phyloP scores from a whole-genome alignment of 1,140 invertebrate genomes.

The Aphis gossypii region DNA sequence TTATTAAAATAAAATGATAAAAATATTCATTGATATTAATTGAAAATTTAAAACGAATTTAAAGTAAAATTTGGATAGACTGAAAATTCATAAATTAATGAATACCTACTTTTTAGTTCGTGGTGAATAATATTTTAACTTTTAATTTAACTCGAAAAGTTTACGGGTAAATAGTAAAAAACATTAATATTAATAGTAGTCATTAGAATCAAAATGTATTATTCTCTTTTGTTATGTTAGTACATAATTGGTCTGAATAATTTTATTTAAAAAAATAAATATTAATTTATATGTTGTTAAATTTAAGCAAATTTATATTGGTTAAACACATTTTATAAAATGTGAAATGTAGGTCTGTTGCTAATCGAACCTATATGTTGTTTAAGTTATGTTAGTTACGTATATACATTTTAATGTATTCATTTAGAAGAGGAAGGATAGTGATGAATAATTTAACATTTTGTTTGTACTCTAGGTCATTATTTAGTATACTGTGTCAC shows the following conservation, averaged over 20 bases:
- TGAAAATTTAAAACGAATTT: neutral
- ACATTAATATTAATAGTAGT: too few species aligned
- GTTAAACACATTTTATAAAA: neutral
- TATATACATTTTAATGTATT: neutral
- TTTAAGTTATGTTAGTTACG: neutral
- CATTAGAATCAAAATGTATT: neutral
- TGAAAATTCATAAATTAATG: neutral
- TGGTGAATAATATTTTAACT: neutral
- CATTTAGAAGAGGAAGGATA: neutral
- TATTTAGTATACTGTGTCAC: neutral
- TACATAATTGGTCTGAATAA: neutral
- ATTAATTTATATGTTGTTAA: neutral
- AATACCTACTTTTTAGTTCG: neutral
- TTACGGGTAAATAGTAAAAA: neutral
- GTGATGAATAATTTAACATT: conserved; percentile 11
- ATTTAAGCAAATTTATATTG: neutral
- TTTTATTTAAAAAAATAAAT: neutral
- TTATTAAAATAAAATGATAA: neutral
- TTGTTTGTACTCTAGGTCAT: neutral
- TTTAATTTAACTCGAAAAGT: too few species aligned
- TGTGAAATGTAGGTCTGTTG: neutral
- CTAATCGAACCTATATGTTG: neutral
- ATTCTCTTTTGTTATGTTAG: neutral
- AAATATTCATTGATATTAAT: neutral
- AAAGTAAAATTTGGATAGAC: neutral